Evolutionary conservation across 1,140 invertebrate genomes (phyloP), one percentile per base, ranked within the genome.

Genomic region (Vanessa atalanta): DNA sequence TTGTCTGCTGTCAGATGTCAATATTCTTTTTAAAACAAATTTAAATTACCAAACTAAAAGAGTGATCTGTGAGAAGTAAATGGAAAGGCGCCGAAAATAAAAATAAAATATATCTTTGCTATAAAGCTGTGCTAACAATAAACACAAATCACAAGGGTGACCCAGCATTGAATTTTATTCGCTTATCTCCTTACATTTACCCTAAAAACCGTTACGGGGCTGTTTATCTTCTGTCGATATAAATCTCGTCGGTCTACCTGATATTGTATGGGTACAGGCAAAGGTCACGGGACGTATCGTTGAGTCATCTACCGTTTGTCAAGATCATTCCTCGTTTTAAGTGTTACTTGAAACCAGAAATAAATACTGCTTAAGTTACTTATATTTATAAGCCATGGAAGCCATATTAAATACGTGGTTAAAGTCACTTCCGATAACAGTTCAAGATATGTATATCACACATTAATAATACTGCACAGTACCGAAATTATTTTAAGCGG

Each of bases 221-320:
- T 61, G 14, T 55, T 14, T 43, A 23, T 57, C 37, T 61, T 57
- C 53, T 8, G 16, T 14, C 15, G 37, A 69, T 69, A 69, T 69
- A 69, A 69, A 69, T 69, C 66, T 69, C 16, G 55, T 68, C 15
- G 31, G 37, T 47, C 50, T 37, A 69, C 31, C 31, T 69, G 66
- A 69, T 57, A 69, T 31, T 47, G 50, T 9, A 47, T 57, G 66
- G n/a, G 7, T 16, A 47, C 31, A 20, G 16, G 66, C 14, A 57
- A 69, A 69, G 66, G 66, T 69, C 66, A 69, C 37, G 37, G 37
- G 20, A 23, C 47, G 15, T 31, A 68, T 55, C 65, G 26, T 55
- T 47, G 53, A 69, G 37, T 57, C 51, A 60, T n/a, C 65, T 7
- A n/a, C 15, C 20, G 20, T 57, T 57, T 57, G 53, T 57, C 37